Evolutionary conservation across 2,113 vertebrate genomes (phyloP), one percentile per base, ranked within the genome.

Genomic region (Otus sunia): DNA sequence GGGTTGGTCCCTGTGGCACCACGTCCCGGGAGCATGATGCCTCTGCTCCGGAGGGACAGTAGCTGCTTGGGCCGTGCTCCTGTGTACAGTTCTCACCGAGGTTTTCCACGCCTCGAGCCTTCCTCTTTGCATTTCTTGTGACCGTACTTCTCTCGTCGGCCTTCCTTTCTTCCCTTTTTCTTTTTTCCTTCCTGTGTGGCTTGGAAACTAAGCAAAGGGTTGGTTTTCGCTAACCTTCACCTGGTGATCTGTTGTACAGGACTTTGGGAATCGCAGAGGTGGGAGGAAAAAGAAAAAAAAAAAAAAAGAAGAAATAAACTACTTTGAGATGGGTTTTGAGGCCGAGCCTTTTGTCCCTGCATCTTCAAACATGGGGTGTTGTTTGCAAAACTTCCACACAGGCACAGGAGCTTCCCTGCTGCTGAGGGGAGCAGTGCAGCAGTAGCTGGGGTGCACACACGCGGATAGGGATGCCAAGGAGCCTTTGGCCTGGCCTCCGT

Each of bases 251-350:
- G 47, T 77, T 93, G 91, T 97, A 97, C 73, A 95, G 90, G 66
- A 90, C 78, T 76, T 76, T 6, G 34, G 56, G 93, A 36, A 73
- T 82, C 76, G 87, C 32, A 1, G 59, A 2, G 77, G 45, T 47
- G 45, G 45, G 45, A 20, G 30, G 67, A 19, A 45, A 9, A 16
- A 80, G 11, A 37, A 17, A 80, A 12, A 37, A 17, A 30, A 29
- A 26, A 36, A 77, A 86, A 94, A 78, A 93, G 95, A 77, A 36
- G 1, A 86, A 97, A 97, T 86, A 97, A 97, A 94, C 39, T 56
- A 63, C 62, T 96, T 95, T 91, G 56, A 84, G 77, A 23, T 55
- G 90, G 64, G 32, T 19, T 55, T 76, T 13, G 55, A 53, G 62
- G 17, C 9, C 15, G 32, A 27, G 2, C 19, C 81, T 74, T 64